Evolutionary conservation across 2,888 invertebrate genomes (phyloP).

Genomic region (Clistopyga incitator): DNA sequence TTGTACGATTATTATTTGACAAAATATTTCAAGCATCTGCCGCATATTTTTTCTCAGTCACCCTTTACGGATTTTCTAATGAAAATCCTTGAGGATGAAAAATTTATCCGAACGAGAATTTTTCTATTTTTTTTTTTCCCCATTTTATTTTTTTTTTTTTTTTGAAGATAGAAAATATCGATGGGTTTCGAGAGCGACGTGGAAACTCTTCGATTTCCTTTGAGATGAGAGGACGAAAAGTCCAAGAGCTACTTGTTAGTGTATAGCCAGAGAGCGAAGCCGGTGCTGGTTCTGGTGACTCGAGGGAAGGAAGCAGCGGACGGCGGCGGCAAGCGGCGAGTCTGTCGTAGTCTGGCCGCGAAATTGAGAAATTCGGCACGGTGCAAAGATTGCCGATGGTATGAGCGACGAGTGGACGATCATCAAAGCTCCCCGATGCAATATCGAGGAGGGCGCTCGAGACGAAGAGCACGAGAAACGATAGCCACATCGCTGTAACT

Average conservation of each 20-base stretch:
- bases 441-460: constrained; percentile 62
- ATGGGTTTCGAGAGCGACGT: not conserved
- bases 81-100: too few relatives aligned
- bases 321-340: constrained; percentile 5
- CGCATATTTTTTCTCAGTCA: not conserved
- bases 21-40: too few relatives aligned
- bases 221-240: not conserved
- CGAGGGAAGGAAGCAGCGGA: too few relatives aligned
- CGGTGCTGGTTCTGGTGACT: not conserved
- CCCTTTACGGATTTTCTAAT: too few relatives aligned
- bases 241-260: constrained; percentile 1
- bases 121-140: not conserved
- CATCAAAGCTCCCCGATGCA: constrained; percentile 70
- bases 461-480: not conserved
- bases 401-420: constrained; percentile 53
- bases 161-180: constrained; percentile 1
- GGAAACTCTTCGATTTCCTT: constrained; percentile 19
- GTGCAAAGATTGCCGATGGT: constrained; percentile 43
- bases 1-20: too few relatives aligned
- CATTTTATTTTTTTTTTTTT: not conserved
- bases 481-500: constrained; percentile 8
- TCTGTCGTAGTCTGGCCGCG: constrained; percentile 1
- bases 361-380: constrained; percentile 54
- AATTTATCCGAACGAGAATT: not conserved
- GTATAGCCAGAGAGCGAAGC: not conserved